These are phyloP conservation scores for Drosophila tristis DNA, from an alignment of 1,140 invertebrate genomes.

Conservation along the genomic window DNA sequence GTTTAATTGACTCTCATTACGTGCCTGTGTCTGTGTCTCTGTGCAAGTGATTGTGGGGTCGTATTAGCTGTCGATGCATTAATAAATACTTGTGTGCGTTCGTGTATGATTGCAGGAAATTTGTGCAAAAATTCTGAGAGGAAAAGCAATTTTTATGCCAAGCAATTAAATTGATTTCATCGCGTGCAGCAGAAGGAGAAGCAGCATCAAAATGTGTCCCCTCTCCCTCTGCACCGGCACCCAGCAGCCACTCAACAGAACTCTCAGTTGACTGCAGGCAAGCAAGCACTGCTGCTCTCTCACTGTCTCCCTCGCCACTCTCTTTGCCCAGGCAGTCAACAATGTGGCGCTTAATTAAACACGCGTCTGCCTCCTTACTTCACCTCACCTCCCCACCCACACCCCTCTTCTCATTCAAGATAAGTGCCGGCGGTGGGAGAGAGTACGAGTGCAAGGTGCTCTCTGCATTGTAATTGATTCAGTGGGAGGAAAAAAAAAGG, in stretches of 20 bases:
- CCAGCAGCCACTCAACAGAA: conserved; percentile 21
- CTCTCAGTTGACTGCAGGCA: conserved; percentile 31
- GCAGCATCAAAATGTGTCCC: conserved; percentile 9
- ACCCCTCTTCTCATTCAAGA: conserved; percentile 12
- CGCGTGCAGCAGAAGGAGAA: conserved; percentile 28
- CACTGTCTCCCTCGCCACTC: conserved; percentile 8
- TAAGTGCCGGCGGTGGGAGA: neutral
- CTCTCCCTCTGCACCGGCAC: neutral
- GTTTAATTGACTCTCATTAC: conserved; percentile 50
- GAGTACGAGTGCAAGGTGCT: conserved; percentile 3
- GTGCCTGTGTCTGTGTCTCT: conserved; percentile 1
- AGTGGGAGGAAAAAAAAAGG: too few relatives aligned
- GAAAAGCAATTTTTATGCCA: conserved; percentile 32
- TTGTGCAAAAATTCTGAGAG: conserved; percentile 25
- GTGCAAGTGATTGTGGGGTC: conserved; percentile 13
- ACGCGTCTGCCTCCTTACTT: conserved; percentile 58
- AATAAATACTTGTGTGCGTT: conserved; percentile 17
- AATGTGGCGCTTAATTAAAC: conserved; percentile 74
- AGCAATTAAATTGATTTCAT: conserved; percentile 48
- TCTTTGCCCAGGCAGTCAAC: conserved; percentile 24
- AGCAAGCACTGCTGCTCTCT: conserved; percentile 45
- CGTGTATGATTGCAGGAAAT: conserved; percentile 5
- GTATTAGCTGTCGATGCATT: conserved; percentile 21
- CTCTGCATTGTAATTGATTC: conserved; percentile 44
- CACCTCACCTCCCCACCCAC: conserved; percentile 3